phyloP scores from a whole-genome alignment of 2,113 vertebrate genomes.

The Pipa parva region DNA sequence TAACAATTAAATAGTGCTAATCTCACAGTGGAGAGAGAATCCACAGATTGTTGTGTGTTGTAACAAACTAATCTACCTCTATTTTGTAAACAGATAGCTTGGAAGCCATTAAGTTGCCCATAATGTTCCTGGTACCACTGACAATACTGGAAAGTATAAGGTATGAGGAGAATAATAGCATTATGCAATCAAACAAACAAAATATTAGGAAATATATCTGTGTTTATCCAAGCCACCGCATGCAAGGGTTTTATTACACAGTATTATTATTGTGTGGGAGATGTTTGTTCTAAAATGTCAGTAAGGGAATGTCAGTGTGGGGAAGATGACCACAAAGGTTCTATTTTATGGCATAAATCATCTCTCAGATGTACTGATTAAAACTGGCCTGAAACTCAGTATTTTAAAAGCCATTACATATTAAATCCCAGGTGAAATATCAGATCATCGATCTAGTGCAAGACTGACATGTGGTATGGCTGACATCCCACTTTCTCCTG shows the following conservation, averaged over 20 bases:
- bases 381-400: conserved; percentile 42
- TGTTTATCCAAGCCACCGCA: not conserved
- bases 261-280: not conserved
- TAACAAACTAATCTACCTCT: too few species aligned
- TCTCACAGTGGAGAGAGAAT: too few species aligned
- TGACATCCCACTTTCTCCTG: too few species aligned
- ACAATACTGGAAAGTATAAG: too few species aligned
- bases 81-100: not conserved
- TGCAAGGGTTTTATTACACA: not conserved
- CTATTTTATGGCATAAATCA: not conserved
- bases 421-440: conserved; percentile 33
- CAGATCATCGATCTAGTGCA: not conserved
- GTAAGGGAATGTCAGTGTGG: not conserved
- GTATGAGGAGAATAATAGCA: too few species aligned
- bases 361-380: not conserved
- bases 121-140: too few species aligned
- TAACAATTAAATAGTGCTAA: too few species aligned
- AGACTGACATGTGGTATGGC: too few species aligned
- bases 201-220: too few species aligned
- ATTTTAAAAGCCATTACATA: conserved; percentile 50
- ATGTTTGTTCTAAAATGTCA: not conserved
- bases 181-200: too few species aligned
- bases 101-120: too few species aligned
- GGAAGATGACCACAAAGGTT: not conserved
- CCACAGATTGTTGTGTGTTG: too few species aligned